Evolutionary conservation across 2,888 invertebrate species (phyloP).

Genomic region (Tetheella fluctuosa): DNA sequence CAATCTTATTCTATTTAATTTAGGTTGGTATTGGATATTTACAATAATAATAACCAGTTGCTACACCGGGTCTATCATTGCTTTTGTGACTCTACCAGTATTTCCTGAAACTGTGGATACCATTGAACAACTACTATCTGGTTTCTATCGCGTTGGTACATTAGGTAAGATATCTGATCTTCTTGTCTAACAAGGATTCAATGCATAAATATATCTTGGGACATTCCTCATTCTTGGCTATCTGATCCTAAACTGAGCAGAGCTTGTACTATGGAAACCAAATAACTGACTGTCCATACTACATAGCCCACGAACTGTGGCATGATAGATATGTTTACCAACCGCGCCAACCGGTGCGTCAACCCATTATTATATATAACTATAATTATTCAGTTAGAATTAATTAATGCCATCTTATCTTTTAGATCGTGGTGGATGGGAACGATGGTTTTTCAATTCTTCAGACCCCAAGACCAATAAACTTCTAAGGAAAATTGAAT

Average conservation of each 20-base stretch:
- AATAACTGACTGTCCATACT: too few relatives aligned
- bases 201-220: too few relatives aligned
- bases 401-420: neutral
- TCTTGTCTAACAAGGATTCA: too few relatives aligned
- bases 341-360: too few relatives aligned
- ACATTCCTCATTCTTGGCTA: too few relatives aligned
- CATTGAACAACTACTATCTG: constrained; percentile 85
- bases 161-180: constrained; percentile 79
- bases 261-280: too few relatives aligned
- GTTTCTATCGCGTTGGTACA: constrained; percentile 89
- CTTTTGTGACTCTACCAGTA: constrained; percentile 91
- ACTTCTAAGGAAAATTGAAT: constrained; percentile 87
- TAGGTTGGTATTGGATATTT: constrained; percentile 93
- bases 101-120: constrained; percentile 90
- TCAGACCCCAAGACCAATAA: constrained; percentile 85
- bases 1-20: constrained; percentile 22
- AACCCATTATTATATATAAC: too few relatives aligned
- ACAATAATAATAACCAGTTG: constrained; percentile 93
- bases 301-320: too few relatives aligned
- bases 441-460: constrained; percentile 88
- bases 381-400: too few relatives aligned
- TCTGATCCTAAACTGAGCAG: too few relatives aligned
- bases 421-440: constrained; percentile 90
- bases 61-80: constrained; percentile 93
- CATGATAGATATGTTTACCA: too few relatives aligned